Evolutionary conservation across 2,888 invertebrate genomes (phyloP).

Genomic region (Drepana falcataria): DNA sequence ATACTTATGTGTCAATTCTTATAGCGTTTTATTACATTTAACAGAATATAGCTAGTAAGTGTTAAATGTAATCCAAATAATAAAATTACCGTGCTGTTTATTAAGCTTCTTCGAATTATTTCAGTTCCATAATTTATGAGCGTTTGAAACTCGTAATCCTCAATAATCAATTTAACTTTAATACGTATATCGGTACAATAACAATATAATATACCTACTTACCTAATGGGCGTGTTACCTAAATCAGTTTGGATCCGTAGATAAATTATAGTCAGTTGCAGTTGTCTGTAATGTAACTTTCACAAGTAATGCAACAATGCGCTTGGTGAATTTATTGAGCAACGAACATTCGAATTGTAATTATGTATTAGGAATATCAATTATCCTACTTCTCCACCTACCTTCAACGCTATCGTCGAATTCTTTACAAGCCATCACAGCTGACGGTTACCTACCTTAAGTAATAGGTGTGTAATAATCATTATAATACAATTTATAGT

Average conservation of each 20-base stretch:
- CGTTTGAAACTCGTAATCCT: constrained; percentile 15
- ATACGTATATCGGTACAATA: constrained; percentile 13
- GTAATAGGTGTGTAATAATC: too few relatives aligned
- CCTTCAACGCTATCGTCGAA: constrained; percentile 12
- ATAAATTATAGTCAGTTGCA: constrained; percentile 6
- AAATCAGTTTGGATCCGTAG: constrained; percentile 16
- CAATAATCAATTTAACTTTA: constrained; percentile 21
- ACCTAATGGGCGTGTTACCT: constrained; percentile 4
- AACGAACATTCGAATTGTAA: constrained; percentile 61
- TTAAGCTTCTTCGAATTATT: constrained; percentile 51
- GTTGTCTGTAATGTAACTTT: background rate
- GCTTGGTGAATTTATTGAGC: constrained; percentile 53
- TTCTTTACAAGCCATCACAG: background rate
- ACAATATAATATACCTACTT: constrained; percentile 9
- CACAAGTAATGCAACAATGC: background rate
- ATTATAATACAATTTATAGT: background rate
- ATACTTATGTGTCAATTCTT: constrained; percentile 81
- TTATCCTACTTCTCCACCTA: background rate
- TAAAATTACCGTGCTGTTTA: constrained; percentile 52
- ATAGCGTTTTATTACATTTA: constrained; percentile 78
- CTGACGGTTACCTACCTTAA: too few relatives aligned
- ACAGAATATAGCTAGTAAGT: constrained; percentile 76
- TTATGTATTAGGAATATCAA: constrained; percentile 27
- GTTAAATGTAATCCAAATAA: constrained; percentile 67
- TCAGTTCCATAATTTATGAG: constrained; percentile 24